These are phyloP conservation scores for Denticeps clupeoides DNA, from an alignment of 2,797 vertebrate genomes.

Conservation along the genomic window DNA sequence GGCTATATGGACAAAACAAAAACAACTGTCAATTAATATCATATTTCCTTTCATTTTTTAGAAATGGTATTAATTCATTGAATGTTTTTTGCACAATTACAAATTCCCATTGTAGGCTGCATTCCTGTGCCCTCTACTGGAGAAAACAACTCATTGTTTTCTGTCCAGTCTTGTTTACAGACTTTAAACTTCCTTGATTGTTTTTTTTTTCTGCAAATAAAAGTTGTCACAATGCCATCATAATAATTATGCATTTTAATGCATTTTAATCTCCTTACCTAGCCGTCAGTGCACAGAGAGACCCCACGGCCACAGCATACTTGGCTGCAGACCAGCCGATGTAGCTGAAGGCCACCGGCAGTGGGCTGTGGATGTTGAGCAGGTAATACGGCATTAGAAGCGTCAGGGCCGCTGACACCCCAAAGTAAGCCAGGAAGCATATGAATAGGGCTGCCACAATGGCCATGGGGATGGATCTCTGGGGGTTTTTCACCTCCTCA, in stretches of 20 bases:
- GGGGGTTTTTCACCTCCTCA: constrained; percentile 78
- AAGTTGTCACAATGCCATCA: background rate
- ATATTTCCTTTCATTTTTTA: too few relatives aligned
- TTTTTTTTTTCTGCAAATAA: too few relatives aligned
- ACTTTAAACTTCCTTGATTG: too few relatives aligned
- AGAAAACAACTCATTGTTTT: too few relatives aligned
- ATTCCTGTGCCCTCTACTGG: too few relatives aligned
- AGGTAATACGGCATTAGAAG: constrained; percentile 81
- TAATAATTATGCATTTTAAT: background rate
- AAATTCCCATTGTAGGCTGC: too few relatives aligned
- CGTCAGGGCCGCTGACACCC: constrained; percentile 75
- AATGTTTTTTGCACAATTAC: too few relatives aligned
- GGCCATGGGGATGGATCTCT: constrained; percentile 68
- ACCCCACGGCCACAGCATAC: constrained; percentile 67
- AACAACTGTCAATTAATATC: too few relatives aligned
- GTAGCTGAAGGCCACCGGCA: constrained; percentile 68
- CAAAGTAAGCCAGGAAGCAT: constrained; percentile 77
- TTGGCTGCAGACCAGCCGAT: constrained; percentile 69
- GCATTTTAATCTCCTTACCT: constrained; percentile 45
- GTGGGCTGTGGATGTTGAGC: constrained; percentile 61
- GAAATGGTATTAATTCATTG: too few relatives aligned
- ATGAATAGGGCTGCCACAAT: constrained; percentile 72
- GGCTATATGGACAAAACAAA: constrained; percentile 45
- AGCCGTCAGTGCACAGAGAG: constrained; percentile 75
- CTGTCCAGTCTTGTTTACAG: too few relatives aligned